Percentiles rank a stretch among this genome's conserved stretches.
Conservation (phyloP, 92 coral and sea anemone species). For the Siderastrea radians region DNA sequence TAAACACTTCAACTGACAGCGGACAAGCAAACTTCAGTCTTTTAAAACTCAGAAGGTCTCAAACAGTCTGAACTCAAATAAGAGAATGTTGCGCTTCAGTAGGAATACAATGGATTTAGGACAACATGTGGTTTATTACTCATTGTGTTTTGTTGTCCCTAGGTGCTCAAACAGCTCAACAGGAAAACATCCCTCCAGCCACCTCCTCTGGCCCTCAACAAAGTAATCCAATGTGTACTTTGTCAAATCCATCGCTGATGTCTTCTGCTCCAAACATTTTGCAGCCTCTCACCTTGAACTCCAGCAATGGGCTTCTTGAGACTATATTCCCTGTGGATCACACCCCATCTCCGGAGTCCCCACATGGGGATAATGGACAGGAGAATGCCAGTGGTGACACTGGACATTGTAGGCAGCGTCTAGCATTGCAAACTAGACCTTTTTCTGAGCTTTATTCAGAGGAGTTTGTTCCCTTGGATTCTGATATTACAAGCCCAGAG, state of each 20-base stretch:
- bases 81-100: no score
- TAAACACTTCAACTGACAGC: no score
- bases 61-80: no score
- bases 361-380: constrained; percentile 47
- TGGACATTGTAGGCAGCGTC: constrained; percentile 63
- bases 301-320: constrained; percentile 43
- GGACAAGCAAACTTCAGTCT: no score
- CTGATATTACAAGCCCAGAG: constrained; percentile 30
- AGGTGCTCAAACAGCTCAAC: constrained; percentile 59
- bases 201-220: constrained; percentile 33
- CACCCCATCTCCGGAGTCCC: constrained; percentile 79
- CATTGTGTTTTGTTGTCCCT: neutral
- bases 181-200: constrained; percentile 72
- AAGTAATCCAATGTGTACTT: constrained; percentile 33
- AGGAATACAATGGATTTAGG: no score
- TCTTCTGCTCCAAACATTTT: constrained; percentile 90
- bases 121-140: neutral
- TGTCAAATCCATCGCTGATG: constrained; percentile 78
- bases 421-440: constrained; percentile 76
- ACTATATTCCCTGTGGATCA: constrained; percentile 52
- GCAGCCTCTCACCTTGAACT: constrained; percentile 72
- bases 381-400: constrained; percentile 10
- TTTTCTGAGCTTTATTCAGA: constrained; percentile 82
- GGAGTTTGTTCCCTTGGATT: constrained; percentile 80
- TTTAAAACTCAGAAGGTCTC: no score